Evolutionary conservation across 2,797 vertebrate genomes (phyloP), one percentile per base, ranked within the genome.

Genomic region (Enteromius argenteus): DNA sequence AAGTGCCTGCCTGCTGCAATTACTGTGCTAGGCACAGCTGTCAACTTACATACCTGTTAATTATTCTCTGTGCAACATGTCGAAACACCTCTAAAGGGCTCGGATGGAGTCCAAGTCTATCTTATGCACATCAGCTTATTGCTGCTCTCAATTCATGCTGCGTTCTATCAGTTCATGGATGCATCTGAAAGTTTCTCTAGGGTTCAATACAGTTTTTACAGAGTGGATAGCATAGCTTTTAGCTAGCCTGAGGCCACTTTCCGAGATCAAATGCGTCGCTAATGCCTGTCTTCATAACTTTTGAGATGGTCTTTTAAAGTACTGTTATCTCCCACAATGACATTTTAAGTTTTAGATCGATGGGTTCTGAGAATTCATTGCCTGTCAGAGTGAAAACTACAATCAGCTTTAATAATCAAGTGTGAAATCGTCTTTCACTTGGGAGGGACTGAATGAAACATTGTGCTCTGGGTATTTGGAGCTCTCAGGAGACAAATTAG

Each of bases 21-120:
- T 79, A 76, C 73, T 44, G 51, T 51, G 23, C 56, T 58, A 69
- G 49, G 9, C 66, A 32, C 77, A 87, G 79, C 83, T 87, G 85
- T 78, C 66, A 81, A 56, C 66, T 85, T 56, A 2, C 46, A 79
- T 68, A 74, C 58, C 46, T 87, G 86, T 81, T 81, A 85, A 84
- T 85, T 83, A 85, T 83, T 84, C 82, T 74, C 23, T 32, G 42
- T 76, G 49, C 67, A 62, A 84, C 62, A 30, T 74, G 67, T 73
- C 37, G 46, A 19, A 11, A 64, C 46, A 64, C 21, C 56, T 80
- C 30, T 1, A 60, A 77, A 60, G 13, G 58, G 46, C 51, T 73
- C 82, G 71, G 80, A 72, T 6, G 8, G 72, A 3, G 7, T 74
- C 58, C 51, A 72, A 77, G 44, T 66, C 37, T 42, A 64, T 84